Conservation (phyloP, 2,888 invertebrate species). For the Stenurella melanura region DNA sequence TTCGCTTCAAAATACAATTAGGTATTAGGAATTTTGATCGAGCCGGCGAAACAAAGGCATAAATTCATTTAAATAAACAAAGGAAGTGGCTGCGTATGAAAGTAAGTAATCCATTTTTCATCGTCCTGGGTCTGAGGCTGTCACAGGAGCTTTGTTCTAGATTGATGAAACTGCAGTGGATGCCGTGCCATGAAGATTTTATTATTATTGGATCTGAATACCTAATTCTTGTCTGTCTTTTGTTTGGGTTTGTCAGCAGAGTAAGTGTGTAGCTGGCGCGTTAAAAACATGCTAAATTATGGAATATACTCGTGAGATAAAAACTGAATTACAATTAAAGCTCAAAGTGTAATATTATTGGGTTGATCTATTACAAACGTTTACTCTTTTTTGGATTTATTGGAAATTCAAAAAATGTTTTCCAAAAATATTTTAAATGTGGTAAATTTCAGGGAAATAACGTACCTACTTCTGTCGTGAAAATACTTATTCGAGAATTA, state of each 20-base stretch:
- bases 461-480: no score
- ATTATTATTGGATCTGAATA: constrained; percentile 40
- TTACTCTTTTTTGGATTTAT: no score
- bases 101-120: constrained; percentile 57
- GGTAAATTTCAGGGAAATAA: no score
- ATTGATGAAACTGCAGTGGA: constrained; percentile 55
- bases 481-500: no score
- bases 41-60: constrained; percentile 37
- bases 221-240: constrained; percentile 22
- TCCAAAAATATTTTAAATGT: no score
- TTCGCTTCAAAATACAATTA: constrained; percentile 1
- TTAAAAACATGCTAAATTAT: not conserved
- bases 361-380: no score
- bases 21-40: constrained; percentile 33
- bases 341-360: no score
- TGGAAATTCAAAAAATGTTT: no score
- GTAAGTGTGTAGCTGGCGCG: not conserved
- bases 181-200: constrained; percentile 39
- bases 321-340: no score
- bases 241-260: constrained; percentile 1
- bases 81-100: constrained; percentile 42
- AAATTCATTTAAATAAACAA: constrained; percentile 47
- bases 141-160: constrained; percentile 52
- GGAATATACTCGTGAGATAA: no score
- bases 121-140: constrained; percentile 48